Evolutionary conservation across 2,888 invertebrate genomes (phyloP), one percentile per base, ranked within the genome.

Genomic region (Cataglyphis albicans): DNA sequence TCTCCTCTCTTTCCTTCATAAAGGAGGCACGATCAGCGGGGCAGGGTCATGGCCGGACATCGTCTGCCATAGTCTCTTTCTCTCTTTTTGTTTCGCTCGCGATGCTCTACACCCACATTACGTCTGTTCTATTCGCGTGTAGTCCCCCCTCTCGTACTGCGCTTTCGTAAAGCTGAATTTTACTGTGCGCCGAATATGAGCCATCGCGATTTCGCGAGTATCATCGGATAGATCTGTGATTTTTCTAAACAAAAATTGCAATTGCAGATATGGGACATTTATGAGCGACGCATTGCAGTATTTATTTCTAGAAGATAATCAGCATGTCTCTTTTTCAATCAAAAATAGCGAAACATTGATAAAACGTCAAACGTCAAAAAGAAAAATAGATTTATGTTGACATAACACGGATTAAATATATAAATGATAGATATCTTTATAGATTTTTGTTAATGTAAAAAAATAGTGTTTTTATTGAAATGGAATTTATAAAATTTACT

Each of bases 41-140:
- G 92, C 93, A 94, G 94, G 94, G 94, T 94, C 94, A 94, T 88
- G 94, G 94, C 93, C 94, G 94, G 94, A 93, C 94, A 94, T 93
- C 93, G 94, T 94, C 94, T 94, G 93, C 92, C 91, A 89, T 91
- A 91, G 90, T 91, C 91, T 88, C 85, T 68, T 5, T 76, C 75
- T 76, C 38, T 76, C 65, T 76, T 15, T 74, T 64, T 55, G 18
- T 44, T 65, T 65, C 61, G 59, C 86, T 78, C 78, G 78, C 78
- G 78, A 70, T 89, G 84, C 89, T 87, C 78, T 90, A 91, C 92
- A 91, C 93, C 92, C 92, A 92, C 92, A 89, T 91, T 91, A 89
- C 89, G 90, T 90, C 87, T 90, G 91, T 91, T 91, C 89, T 87
- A 87, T 87, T 86, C 85, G 85, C 89, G 44, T 73, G 55, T 21